Evolutionary conservation across 64 coral and sea anemone genomes (phyloP), one percentile per base, ranked within the genome.

Genomic region (Montipora foliosa): DNA sequence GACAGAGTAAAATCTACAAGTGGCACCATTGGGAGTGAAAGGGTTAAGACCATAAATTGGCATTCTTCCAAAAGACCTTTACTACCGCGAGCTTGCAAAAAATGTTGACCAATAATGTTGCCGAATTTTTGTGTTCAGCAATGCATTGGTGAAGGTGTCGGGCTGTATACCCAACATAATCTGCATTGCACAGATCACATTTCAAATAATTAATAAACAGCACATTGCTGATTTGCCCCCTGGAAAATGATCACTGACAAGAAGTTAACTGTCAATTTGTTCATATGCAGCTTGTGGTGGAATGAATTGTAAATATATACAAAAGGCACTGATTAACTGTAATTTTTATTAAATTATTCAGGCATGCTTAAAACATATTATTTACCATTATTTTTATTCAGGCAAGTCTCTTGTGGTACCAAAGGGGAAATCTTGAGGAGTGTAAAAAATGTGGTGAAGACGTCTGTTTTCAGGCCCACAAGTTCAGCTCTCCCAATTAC

Each of bases 391-490:
- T 69, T 8, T 47, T 69, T 67, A 13, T 49, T 46, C n/a, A 84
- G 81, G 81, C 47, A 84, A 84, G 81, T 69, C 60, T 84, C 2
- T 21, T 84, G 81, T 66, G 47, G 29, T 84, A 84, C 6, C 81
- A 84, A 67, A 84, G 67, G 81, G 81, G 81, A 84, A 21, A 84
- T 20, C 62, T 68, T 69, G 81, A 84, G 46, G 29, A 48, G 13
- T 84, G 81, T 17, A 84, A 70, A 46, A 60, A 68, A n/a, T 10
- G 48, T 11, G 45, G 81, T 64, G 44, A 84, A 21, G 37, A 68
- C n/a, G 62, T 84, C 25, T 84, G 81, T 68, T 10, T 2, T 44
- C 4, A 67, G 14, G 81, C 81, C n/a, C 2, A 48, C 8, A 68
- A 67, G 14, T 37, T 47, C 81, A 67, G 46, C 60, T 84, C 81